phyloP scores from a whole-genome alignment of 1,140 invertebrate species.

The Trichomalopsis sarcophagae region DNA sequence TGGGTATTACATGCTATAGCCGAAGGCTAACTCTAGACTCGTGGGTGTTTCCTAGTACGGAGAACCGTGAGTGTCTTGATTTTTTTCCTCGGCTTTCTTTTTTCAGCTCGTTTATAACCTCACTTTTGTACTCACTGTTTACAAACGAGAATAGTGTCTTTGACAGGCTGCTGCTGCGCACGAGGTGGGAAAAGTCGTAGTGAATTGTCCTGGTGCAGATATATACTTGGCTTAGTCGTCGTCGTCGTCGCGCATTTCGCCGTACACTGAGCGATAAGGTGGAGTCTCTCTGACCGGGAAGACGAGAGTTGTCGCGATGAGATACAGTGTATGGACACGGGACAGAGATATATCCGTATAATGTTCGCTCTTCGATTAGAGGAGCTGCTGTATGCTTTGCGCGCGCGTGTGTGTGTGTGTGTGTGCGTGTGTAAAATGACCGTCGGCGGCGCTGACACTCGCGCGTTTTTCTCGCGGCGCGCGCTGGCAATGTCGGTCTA shows the following conservation, averaged over 20 bases:
- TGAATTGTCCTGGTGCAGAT: neutral
- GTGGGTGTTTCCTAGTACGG: neutral
- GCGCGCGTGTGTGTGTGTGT: constrained; percentile 80
- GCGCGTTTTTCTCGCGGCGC: neutral
- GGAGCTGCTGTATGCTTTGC: no score
- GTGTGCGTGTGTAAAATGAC: constrained; percentile 29
- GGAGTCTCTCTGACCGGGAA: no score
- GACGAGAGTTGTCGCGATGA: no score
- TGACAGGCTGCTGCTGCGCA: no score
- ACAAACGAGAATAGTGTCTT: neutral
- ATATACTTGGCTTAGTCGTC: neutral
- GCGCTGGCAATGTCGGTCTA: neutral
- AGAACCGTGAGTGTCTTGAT: neutral
- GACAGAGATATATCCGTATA: neutral
- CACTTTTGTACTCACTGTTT: neutral
- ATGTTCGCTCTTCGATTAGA: no score
- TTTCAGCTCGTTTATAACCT: neutral
- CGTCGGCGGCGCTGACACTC: neutral
- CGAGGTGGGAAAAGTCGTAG: no score
- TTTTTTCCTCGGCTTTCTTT: neutral
- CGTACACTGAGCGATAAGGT: constrained; percentile 37
- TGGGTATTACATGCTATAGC: neutral
- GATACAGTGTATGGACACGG: no score
- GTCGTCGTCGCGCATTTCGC: constrained; percentile 53
- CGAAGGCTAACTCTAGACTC: neutral